Conservation (phyloP, 2,797 vertebrate genomes). For the Morelia viridis region DNA sequence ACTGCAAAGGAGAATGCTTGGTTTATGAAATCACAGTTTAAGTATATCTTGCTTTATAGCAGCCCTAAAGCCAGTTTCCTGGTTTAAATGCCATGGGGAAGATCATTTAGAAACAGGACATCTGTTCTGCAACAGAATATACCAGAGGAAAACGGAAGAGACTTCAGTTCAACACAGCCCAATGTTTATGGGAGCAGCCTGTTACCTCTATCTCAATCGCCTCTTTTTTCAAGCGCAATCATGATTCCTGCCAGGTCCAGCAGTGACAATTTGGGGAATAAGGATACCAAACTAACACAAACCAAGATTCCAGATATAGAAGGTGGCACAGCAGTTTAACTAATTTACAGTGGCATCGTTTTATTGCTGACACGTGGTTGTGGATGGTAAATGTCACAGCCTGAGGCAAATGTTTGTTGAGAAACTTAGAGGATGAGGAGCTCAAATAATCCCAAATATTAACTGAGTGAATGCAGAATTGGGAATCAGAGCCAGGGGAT, state of each 20-base stretch:
- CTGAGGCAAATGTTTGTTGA: background rate
- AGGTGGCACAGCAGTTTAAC: background rate
- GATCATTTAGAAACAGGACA: background rate
- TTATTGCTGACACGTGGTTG: background rate
- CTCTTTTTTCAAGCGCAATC: background rate
- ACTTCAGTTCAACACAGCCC: background rate
- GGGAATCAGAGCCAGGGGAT: background rate
- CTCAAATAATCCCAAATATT: background rate
- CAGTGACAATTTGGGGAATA: background rate
- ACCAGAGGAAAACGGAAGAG: background rate
- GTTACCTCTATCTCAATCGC: background rate
- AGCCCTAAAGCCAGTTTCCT: background rate
- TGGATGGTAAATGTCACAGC: background rate
- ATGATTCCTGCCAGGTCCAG: background rate
- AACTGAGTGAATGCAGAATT: background rate
- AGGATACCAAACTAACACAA: background rate
- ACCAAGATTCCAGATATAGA: background rate
- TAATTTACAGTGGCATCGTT: background rate
- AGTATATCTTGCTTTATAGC: background rate
- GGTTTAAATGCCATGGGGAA: background rate
- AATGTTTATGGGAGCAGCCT: background rate
- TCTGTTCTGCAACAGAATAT: background rate
- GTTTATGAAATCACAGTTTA: background rate
- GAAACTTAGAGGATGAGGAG: background rate
- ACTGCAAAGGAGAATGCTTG: background rate